Evolutionary conservation across 2,797 vertebrate species (phyloP), one percentile per base, ranked within the genome.

Genomic region (Eulemur coronatus): DNA sequence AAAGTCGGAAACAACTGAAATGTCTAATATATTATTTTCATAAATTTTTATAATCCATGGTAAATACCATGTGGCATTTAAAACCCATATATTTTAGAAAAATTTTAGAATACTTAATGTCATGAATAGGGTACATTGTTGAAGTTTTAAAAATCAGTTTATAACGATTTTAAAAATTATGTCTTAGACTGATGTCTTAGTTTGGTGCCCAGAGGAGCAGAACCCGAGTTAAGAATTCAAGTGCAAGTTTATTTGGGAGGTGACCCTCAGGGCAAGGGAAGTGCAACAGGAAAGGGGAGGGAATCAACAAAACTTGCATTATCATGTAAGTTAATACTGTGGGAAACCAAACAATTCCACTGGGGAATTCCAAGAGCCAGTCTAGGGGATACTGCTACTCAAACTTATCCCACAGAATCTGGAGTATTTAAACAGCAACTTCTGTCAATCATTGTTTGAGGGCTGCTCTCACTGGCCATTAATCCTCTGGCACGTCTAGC

Each of bases 141-240:
- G 70, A 70, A 89, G 55, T 43, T 50, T 30, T 48, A 52, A 59
- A 91, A 61, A 52, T 67, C 28, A 8, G 11, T 48, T 95, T 72
- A 75, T 30, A 94, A 38, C 14, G 52, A n/a, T 61, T 91, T 75
- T 10, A 6, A 78, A 57, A 89, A 75, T 61, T n/a, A 18, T 50
- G 18, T 57, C n/a, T 89, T 72, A 55, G 28, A 22, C 33, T 50
- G 30, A 28, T 69, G 4, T 65, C 61, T 89, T 73, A 22, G 30
- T 81, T 88, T 95, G 57, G 20, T n/a, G 63, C 57, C 65, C 75
- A 87, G 15, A 72, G 41, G 30, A 33, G 8, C 22, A 69, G 57
- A 61, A 33, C 43, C 28, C 15, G 24, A 59, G 41, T 84, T 52
- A 88, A 73, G 43, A 69, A 80, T n/a, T 79, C 89, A 52, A 48